A percentile compares a stretch with the other conserved stretches of the same genome.
Evolutionary conservation across 2,113 vertebrate genomes (phyloP).

Genomic region (Nerophis ophidion): DNA sequence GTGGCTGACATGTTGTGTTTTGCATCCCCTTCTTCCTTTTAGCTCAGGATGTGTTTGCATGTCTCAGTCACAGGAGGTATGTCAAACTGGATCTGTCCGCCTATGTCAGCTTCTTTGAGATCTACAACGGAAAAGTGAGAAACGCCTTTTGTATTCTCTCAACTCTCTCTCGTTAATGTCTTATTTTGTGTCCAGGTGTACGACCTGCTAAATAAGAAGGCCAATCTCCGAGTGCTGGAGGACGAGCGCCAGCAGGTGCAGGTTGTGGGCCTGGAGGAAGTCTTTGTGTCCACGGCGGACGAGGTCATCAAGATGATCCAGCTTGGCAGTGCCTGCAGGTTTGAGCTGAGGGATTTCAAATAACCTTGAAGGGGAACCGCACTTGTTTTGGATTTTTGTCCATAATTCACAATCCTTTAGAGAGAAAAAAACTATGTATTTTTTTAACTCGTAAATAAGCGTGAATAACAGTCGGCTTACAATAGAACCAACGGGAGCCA

Average conservation of each 20-base stretch:
- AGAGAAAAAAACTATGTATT: too few relatives aligned
- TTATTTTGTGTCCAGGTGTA: constrained; percentile 73
- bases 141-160: background rate
- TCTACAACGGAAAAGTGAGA: constrained; percentile 95
- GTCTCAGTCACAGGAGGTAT: constrained; percentile 78
- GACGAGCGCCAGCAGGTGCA: constrained; percentile 93
- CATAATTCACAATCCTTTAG: too few relatives aligned
- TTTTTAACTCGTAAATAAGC: too few relatives aligned
- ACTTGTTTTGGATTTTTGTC: too few relatives aligned
- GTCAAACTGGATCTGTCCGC: constrained; percentile 72
- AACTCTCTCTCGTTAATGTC: background rate
- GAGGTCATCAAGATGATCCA: constrained; percentile 90
- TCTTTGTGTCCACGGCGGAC: constrained; percentile 73
- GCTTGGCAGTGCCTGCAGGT: constrained; percentile 89
- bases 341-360: background rate
- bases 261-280: constrained; percentile 88
- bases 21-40: background rate
- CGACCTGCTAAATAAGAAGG: constrained; percentile 92
- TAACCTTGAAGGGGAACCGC: background rate
- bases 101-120: constrained; percentile 94
- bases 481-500: too few relatives aligned
- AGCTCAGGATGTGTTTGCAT: constrained; percentile 90
- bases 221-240: constrained; percentile 88
- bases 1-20: background rate
- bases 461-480: too few relatives aligned